Evolutionary conservation across 2,888 invertebrate species (phyloP).

Genomic region (Lymantria monacha): DNA sequence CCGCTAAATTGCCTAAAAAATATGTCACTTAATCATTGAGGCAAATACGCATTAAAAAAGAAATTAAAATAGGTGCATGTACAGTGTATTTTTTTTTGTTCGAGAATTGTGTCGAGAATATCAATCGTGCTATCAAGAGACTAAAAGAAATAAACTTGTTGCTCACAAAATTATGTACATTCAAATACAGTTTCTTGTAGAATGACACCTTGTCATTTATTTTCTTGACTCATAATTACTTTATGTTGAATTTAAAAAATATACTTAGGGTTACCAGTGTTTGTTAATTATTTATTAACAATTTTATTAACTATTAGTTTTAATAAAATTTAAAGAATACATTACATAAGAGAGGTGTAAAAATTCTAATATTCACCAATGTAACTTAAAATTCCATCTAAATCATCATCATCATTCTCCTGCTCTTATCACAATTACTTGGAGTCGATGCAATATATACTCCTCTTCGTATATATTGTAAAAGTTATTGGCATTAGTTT

Average conservation of each 20-base stretch:
- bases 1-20: no score
- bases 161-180: slow-evolving; percentile 12
- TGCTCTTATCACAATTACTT: no score
- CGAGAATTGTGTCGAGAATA: background rate
- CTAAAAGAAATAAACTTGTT: slow-evolving; percentile 19
- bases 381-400: background rate
- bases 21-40: no score
- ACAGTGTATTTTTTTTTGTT: background rate
- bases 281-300: background rate
- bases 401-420: no score
- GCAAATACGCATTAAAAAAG: no score
- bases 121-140: background rate
- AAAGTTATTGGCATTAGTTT: no score
- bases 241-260: background rate
- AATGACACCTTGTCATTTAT: slow-evolving; percentile 17
- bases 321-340: no score
- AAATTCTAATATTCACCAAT: background rate
- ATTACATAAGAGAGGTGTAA: background rate
- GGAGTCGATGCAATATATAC: no score
- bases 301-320: no score
- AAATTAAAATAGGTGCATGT: no score
- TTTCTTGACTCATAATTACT: slow-evolving; percentile 18
- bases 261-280: background rate
- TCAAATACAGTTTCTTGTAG: slow-evolving; percentile 17
- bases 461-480: no score